Evolutionary conservation across 2,888 invertebrate species (phyloP).

Genomic region (Cheilosia variabilis): DNA sequence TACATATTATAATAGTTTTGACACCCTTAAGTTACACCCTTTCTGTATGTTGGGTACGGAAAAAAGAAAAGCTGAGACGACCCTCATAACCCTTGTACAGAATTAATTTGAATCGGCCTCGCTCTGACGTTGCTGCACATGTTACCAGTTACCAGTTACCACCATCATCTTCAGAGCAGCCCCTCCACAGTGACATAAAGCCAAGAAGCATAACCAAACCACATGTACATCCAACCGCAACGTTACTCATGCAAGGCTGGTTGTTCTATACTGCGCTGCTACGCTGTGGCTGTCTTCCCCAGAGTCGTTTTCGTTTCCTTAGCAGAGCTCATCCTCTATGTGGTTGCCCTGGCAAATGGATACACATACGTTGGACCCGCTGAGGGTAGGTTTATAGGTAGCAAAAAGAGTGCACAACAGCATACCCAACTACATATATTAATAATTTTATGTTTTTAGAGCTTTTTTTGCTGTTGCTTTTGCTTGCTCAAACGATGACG

Average conservation of each 20-base stretch:
- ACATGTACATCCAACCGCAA: conserved; percentile 49
- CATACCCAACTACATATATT: not conserved
- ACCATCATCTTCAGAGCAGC: conserved; percentile 29
- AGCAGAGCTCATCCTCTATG: conserved; percentile 35
- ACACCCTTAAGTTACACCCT: conserved; percentile 7
- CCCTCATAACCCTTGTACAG: conserved; percentile 23
- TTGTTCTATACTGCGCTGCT: not conserved
- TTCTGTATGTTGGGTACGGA: not conserved
- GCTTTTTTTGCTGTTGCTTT: not conserved
- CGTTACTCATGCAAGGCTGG: conserved; percentile 48
- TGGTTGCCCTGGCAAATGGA: conserved; percentile 11
- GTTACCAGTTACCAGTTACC: conserved; percentile 32
- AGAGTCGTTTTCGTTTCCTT: conserved; percentile 30
- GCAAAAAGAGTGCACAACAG: conserved; percentile 10
- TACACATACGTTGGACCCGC: not conserved
- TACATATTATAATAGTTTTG: conserved; percentile 13
- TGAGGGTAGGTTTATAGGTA: not conserved
- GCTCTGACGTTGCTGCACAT: conserved; percentile 28
- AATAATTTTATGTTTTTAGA: conserved; percentile 39
- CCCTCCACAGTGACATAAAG: conserved; percentile 39
- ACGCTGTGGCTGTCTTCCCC: conserved; percentile 28
- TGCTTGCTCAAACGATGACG: conserved; percentile 9
- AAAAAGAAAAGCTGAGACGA: conserved; percentile 11
- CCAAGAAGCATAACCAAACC: conserved; percentile 54
- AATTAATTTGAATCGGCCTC: conserved; percentile 33